Evolutionary conservation across 2,888 invertebrate species (phyloP), one percentile per base, ranked within the genome.

Genomic region (Yponomeuta cagnagella): DNA sequence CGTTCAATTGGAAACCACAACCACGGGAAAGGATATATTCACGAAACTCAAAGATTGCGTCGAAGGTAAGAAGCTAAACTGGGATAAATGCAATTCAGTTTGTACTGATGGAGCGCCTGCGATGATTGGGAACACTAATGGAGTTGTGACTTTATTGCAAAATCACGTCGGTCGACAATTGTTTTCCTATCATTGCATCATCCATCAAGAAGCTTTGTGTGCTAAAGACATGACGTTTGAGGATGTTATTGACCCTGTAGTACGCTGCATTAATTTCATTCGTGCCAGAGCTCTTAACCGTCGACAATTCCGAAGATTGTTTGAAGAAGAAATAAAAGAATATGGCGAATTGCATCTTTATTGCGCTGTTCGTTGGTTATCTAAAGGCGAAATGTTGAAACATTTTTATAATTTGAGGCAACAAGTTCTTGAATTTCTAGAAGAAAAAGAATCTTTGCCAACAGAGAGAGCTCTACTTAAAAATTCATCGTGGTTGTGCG

Each of bases 71-170:
- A 37, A 37, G 37, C 58, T 58, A 58, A 58, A 58, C 58, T 70
- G 72, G 71, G 72, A 71, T 63, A 70, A 73, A 73, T 68, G 64
- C 37, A 70, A 70, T 66, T 71, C 64, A 63, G 68, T 73, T 71
- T 73, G 72, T 69, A 73, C 72, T 58, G 73, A 73, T 73, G 72
- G 72, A 33, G 72, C 73, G 69, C 73, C 73, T 70, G 71, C 69
- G 68, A 73, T 73, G 72, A 72, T 69, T 33, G 73, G 71, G 63
- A 73, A 72, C 71, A 73, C 37, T 66, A 73, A 71, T 70, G 71
- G 68, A 66, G 66, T 37, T 58, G 73, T 73, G 64, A 72, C 72
- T 73, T 72, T 73, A 67, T 67, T 72, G 33, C 68, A 73, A 63
- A 73, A 73, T 67, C 68, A 65, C 70, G 63, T 73, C n/a, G 73